Evolutionary conservation across 2,113 vertebrate species (phyloP).

Genomic region (Balaeniceps rex): DNA sequence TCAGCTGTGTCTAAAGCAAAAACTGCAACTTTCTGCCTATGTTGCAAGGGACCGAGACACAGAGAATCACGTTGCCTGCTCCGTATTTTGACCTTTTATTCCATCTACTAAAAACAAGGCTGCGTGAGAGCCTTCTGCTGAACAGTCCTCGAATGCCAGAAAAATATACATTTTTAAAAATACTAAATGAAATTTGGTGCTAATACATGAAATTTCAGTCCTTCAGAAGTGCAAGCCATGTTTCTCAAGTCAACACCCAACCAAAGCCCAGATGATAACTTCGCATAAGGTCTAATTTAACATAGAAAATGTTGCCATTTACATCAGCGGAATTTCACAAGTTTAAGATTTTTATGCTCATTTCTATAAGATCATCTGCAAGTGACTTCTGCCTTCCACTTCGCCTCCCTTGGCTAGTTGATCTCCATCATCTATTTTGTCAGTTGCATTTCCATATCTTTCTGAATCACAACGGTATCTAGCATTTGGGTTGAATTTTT

Average conservation of each 20-base stretch:
- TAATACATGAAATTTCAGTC: neutral
- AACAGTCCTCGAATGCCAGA: neutral
- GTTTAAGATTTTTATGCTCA: neutral
- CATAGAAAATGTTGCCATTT: neutral
- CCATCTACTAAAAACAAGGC: neutral
- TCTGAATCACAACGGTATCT: neutral
- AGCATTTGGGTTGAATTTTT: neutral
- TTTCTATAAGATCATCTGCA: neutral
- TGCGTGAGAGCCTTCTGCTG: neutral
- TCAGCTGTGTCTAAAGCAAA: constrained; percentile 56
- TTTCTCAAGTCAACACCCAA: neutral
- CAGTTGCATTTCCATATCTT: neutral
- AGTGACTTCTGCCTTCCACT: neutral
- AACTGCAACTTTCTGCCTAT: constrained; percentile 20
- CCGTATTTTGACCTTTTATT: neutral
- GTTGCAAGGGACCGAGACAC: constrained; percentile 14
- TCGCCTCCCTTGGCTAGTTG: neutral
- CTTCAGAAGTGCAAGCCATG: neutral
- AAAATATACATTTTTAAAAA: neutral
- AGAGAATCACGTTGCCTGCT: neutral
- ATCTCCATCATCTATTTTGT: neutral
- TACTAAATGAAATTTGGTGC: neutral
- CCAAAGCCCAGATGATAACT: neutral
- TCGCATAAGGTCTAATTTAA: neutral
- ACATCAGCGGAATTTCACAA: neutral